Conservation (phyloP, 2,113 vertebrate species). For the Trochalopteron elliotii region DNA sequence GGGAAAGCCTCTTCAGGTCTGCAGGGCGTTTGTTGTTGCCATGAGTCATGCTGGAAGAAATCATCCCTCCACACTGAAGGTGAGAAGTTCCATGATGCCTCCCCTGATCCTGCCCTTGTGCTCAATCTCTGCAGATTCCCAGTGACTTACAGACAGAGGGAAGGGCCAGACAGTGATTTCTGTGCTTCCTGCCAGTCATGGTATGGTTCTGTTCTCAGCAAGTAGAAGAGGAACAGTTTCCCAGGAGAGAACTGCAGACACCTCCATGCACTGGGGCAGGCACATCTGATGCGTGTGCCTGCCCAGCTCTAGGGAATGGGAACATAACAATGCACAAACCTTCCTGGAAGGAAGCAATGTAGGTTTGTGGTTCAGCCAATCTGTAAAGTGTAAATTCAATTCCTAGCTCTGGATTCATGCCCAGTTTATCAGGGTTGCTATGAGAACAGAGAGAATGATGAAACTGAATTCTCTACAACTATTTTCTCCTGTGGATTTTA, state of each 20-base stretch:
- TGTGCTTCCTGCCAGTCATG: background rate
- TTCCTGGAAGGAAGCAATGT: fast-evolving
- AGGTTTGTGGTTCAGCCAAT: background rate
- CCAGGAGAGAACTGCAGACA: background rate
- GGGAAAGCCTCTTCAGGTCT: background rate
- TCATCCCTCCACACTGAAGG: fast-evolving
- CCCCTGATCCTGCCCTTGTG: background rate
- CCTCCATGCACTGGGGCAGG: fast-evolving
- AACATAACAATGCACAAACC: background rate
- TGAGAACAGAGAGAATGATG: background rate
- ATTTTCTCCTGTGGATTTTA: background rate
- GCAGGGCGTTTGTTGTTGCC: background rate
- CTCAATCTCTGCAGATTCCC: background rate
- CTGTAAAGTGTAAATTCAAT: background rate
- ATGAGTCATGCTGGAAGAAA: background rate
- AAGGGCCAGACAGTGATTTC: background rate
- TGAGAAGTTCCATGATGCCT: background rate
- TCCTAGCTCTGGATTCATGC: background rate
- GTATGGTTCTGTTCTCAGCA: background rate
- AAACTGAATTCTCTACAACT: background rate
- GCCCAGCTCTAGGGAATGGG: background rate
- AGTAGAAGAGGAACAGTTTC: background rate
- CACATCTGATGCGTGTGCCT: fast-evolving
- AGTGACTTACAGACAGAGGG: fast-evolving
- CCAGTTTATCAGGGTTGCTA: background rate